These are phyloP conservation scores for Erynnis tages DNA, from an alignment of 2,888 invertebrate species.

Conservation along the genomic window DNA sequence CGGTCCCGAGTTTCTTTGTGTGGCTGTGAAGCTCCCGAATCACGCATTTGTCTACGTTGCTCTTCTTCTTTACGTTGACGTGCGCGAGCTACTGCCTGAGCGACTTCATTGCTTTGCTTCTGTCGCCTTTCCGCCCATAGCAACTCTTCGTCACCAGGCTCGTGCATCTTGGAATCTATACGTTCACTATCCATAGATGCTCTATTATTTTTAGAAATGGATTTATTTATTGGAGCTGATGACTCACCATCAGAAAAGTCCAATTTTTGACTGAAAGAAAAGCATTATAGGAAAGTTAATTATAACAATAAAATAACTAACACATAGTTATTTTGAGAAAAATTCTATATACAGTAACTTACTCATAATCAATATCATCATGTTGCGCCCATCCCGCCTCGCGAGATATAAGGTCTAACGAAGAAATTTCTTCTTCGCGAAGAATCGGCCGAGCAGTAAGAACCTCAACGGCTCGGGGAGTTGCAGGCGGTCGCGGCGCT, in stretches of 20 bases:
- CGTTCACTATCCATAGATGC: constrained; percentile 61
- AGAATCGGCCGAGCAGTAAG: constrained; percentile 91
- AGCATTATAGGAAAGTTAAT: constrained; percentile 31
- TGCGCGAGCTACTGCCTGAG: constrained; percentile 90
- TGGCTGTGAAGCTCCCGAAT: constrained; percentile 52
- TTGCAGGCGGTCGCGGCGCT: constrained; percentile 50
- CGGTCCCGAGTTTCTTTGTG: constrained; percentile 52
- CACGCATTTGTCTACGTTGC: constrained; percentile 85
- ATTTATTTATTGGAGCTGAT: constrained; percentile 56
- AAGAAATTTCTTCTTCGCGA: constrained; percentile 94
- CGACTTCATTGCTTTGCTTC: constrained; percentile 86
- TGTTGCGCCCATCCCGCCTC: constrained; percentile 96
- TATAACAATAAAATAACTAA: background rate
- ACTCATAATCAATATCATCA: constrained; percentile 96
- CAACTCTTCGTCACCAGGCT: constrained; percentile 74
- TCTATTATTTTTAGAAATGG: constrained; percentile 48
- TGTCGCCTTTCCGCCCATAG: constrained; percentile 87
- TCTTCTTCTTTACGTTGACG: constrained; percentile 94
- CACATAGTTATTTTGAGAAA: background rate
- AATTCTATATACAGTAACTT: constrained; percentile 41
- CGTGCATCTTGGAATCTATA: constrained; percentile 60
- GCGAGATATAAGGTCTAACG: constrained; percentile 94
- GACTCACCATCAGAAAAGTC: constrained; percentile 96
- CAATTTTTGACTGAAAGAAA: constrained; percentile 89
- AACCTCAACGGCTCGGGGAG: constrained; percentile 82